These are phyloP conservation scores for Scalopus aquaticus DNA, from an alignment of 2,113 vertebrate species.

Conservation along the genomic window DNA sequence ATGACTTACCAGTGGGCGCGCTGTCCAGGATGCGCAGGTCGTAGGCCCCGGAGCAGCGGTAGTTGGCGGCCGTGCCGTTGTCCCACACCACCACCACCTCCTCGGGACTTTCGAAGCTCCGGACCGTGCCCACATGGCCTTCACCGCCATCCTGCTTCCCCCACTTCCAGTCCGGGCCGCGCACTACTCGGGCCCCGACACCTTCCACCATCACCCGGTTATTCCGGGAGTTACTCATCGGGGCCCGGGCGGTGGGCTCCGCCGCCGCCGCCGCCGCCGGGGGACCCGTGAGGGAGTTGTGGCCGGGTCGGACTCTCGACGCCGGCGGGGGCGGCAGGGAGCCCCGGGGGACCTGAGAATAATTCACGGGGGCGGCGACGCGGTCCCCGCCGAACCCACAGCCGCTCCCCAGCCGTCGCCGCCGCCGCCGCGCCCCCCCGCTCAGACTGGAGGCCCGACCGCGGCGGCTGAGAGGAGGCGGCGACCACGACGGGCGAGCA, in stretches of 20 bases:
- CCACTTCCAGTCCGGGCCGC: constrained; percentile 99
- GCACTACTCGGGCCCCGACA: constrained; percentile 95
- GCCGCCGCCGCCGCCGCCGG: constrained; percentile 60
- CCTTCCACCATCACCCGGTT: constrained; percentile 99
- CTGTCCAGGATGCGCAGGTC: constrained; percentile 98
- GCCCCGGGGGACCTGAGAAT: constrained; percentile 66
- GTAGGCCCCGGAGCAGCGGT: constrained; percentile 98
- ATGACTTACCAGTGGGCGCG: constrained; percentile 94
- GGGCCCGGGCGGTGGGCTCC: constrained; percentile 65
- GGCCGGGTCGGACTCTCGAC: constrained; percentile 51
- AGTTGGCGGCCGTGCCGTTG: constrained; percentile 98
- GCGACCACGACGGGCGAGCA: not conserved
- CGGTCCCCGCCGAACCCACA: not conserved
- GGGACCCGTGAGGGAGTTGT: constrained; percentile 49
- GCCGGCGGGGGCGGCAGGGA: constrained; percentile 68
- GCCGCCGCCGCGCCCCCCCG: constrained; percentile 58
- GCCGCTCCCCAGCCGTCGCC: constrained; percentile 25
- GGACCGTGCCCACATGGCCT: constrained; percentile 97
- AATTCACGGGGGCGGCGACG: constrained; percentile 53
- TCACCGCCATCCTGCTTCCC: constrained; percentile 99
- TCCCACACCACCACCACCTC: constrained; percentile 99
- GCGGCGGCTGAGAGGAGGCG: not conserved
- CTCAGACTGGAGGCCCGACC: constrained; percentile 26
- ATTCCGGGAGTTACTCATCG: constrained; percentile 97
- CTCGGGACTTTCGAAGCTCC: constrained; percentile 99